Evolutionary conservation across 2,888 invertebrate species (phyloP).

Genomic region (Megastigmus dorsalis): DNA sequence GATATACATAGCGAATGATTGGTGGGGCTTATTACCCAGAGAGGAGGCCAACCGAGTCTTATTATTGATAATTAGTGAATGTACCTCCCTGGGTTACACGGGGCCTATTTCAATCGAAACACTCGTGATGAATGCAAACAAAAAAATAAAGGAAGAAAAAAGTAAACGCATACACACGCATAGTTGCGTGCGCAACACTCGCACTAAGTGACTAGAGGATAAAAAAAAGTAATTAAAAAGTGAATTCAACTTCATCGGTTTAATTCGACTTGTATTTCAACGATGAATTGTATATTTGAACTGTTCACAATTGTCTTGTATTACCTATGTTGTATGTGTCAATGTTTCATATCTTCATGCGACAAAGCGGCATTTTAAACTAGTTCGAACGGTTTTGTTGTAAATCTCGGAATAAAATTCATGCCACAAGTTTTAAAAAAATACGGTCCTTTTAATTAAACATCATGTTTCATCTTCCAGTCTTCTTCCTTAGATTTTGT

Average conservation of each 20-base stretch:
- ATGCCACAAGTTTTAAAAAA: conserved; percentile 70
- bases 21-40: conserved; percentile 68
- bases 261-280: conserved; percentile 57
- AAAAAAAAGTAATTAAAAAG: conserved; percentile 39
- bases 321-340: conserved; percentile 74
- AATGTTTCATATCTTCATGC: conserved; percentile 72
- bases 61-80: conserved; percentile 65
- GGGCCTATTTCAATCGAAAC: conserved; percentile 68
- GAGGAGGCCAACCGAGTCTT: conserved; percentile 67
- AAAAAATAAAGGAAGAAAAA: conserved; percentile 53
- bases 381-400: conserved; percentile 71
- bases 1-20: conserved; percentile 71
- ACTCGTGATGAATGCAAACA: conserved; percentile 53
- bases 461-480: conserved; percentile 45
- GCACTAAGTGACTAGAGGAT: conserved; percentile 51
- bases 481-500: conserved; percentile 38
- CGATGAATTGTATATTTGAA: conserved; percentile 63
- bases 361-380: conserved; percentile 73
- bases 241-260: conserved; percentile 47
- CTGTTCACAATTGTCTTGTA: conserved; percentile 72
- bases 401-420: conserved; percentile 73
- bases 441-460: conserved; percentile 49
- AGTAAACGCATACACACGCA: conserved; percentile 33
- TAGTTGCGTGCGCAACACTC: conserved; percentile 44
- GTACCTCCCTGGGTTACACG: conserved; percentile 69